Evolutionary conservation across 2,113 vertebrate genomes (phyloP).

Genomic region (Actenoides hombroni): DNA sequence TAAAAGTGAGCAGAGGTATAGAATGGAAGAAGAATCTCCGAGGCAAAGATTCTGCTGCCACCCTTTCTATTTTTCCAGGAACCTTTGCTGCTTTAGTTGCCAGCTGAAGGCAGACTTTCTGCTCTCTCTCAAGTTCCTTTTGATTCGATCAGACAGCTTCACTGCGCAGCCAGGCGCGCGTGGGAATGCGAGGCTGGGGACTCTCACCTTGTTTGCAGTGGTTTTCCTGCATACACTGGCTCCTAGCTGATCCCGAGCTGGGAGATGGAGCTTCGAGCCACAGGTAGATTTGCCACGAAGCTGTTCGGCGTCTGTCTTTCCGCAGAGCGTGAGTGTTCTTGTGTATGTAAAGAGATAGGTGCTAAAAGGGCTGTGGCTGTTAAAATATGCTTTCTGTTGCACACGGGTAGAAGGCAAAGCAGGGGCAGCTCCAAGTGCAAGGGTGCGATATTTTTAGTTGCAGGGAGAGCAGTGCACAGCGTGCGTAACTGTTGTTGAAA

Average conservation of each 20-base stretch:
- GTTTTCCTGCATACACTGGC: neutral
- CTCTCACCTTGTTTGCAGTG: neutral
- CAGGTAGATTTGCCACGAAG: neutral
- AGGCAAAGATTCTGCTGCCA: neutral
- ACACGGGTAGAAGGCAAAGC: neutral
- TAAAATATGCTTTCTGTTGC: neutral
- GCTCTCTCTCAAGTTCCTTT: neutral
- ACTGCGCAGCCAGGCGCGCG: neutral
- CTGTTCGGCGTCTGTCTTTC: neutral
- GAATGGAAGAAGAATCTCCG: neutral
- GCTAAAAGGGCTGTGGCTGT: neutral
- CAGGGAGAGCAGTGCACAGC: neutral
- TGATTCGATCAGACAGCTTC: neutral
- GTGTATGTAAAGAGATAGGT: neutral
- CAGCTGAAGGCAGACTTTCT: neutral
- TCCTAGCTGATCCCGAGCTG: neutral
- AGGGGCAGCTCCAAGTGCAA: neutral
- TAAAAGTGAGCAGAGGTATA: neutral
- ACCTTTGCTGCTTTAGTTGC: neutral
- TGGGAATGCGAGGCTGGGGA: neutral
- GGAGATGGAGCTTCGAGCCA: neutral
- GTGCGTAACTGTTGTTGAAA: neutral
- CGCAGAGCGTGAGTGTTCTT: neutral
- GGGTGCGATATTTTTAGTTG: neutral
- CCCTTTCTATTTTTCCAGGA: neutral